Percentiles rank a stretch among this genome's conserved stretches.
These are phyloP conservation scores for Drosophila glabriapex DNA, from an alignment of 2,888 invertebrate genomes.

Conservation along the genomic window DNA sequence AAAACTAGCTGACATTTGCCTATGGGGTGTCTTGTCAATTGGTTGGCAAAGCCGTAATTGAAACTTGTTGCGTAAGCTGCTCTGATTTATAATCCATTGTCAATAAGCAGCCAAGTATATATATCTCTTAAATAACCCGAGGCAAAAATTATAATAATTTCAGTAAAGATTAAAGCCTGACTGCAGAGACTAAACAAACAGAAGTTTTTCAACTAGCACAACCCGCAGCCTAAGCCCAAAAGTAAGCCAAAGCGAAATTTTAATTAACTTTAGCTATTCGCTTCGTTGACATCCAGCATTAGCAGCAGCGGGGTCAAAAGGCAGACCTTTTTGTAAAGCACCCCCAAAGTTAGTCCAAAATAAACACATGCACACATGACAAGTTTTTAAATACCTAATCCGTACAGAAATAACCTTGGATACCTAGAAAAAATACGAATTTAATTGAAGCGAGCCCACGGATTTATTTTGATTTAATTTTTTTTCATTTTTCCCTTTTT, in stretches of 20 bases:
- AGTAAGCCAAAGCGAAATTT: conserved; percentile 67
- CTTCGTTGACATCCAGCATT: conserved; percentile 21
- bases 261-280: conserved; percentile 66
- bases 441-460: conserved; percentile 38
- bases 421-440: conserved; percentile 35
- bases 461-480: conserved; percentile 6
- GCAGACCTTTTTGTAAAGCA: conserved; percentile 18
- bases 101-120: background rate
- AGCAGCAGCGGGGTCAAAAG: background rate
- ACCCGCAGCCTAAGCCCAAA: conserved; percentile 50
- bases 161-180: conserved; percentile 40
- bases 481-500: background rate
- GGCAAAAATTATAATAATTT: conserved; percentile 21
- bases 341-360: conserved; percentile 31
- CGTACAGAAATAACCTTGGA: conserved; percentile 16
- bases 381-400: conserved; percentile 12
- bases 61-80: conserved; percentile 19
- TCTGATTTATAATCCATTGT: conserved; percentile 27
- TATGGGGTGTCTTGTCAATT: conserved; percentile 1
- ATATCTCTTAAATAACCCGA: conserved; percentile 12
- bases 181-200: conserved; percentile 21
- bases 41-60: conserved; percentile 14
- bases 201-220: conserved; percentile 39
- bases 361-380: conserved; percentile 14
- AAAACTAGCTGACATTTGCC: background rate